Evolutionary conservation across 1,140 invertebrate species (phyloP).

Genomic region (Drosophila burlai): DNA sequence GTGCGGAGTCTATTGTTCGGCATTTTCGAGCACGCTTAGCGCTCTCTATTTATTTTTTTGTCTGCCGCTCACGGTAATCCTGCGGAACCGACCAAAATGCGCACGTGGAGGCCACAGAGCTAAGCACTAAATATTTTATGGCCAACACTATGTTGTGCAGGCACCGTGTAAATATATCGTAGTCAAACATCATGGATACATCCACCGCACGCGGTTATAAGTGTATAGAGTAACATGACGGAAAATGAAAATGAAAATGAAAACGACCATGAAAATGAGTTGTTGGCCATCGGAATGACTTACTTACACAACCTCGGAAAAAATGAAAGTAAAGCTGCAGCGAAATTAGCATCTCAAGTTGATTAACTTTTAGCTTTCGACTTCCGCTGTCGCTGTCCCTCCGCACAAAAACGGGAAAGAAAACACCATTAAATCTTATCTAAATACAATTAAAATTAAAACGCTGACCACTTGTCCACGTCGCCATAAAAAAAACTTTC

Average conservation of each 20-base stretch:
- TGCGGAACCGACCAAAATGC: constrained; percentile 21
- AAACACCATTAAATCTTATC: constrained; percentile 69
- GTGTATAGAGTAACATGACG: background rate
- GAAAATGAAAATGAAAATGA: constrained; percentile 2
- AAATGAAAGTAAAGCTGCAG: background rate
- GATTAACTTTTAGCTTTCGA: constrained; percentile 44
- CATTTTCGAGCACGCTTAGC: constrained; percentile 76
- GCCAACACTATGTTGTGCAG: constrained; percentile 48
- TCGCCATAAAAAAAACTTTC: constrained; percentile 57
- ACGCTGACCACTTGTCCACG: constrained; percentile 45
- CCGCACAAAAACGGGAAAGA: background rate
- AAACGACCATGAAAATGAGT: constrained; percentile 6
- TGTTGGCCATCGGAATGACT: constrained; percentile 21
- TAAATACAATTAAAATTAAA: constrained; percentile 77
- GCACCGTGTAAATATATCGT: constrained; percentile 30
- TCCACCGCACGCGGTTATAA: constrained; percentile 1
- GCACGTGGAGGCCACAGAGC: constrained; percentile 52
- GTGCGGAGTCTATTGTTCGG: constrained; percentile 64
- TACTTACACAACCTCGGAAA: background rate
- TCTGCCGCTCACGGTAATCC: constrained; percentile 27
- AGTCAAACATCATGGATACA: constrained; percentile 6
- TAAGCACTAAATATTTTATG: constrained; percentile 80
- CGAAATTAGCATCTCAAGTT: constrained; percentile 24
- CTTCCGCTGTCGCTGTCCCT: background rate
- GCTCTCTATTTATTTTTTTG: constrained; percentile 48